These are phyloP conservation scores for Acleris holmiana DNA, from an alignment of 2,888 invertebrate genomes.

Conservation along the genomic window DNA sequence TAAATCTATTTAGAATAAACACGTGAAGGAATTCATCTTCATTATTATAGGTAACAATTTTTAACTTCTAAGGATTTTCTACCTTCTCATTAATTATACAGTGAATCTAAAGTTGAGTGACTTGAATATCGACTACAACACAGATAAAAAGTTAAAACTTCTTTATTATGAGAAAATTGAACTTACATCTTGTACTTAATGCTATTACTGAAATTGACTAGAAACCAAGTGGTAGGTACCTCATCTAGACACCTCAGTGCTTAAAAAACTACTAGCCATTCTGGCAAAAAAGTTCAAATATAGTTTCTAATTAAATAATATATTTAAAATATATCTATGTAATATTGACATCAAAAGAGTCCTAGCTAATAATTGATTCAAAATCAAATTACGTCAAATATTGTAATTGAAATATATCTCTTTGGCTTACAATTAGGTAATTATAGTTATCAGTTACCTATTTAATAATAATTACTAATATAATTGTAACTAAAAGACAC, in stretches of 20 bases:
- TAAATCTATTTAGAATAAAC: slow-evolving; percentile 40
- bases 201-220: slow-evolving; percentile 68
- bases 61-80: slow-evolving; percentile 25
- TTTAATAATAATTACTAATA: slow-evolving; percentile 25
- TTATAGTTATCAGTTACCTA: slow-evolving; percentile 26
- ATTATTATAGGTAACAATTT: slow-evolving; percentile 14
- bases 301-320: slow-evolving; percentile 13
- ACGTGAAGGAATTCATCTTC: slow-evolving; percentile 31
- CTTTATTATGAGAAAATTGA: slow-evolving; percentile 19
- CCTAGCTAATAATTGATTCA: slow-evolving; percentile 39
- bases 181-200: slow-evolving; percentile 31
- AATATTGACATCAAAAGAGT: slow-evolving; percentile 44
- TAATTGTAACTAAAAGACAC: slow-evolving; percentile 31
- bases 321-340: slow-evolving; percentile 33
- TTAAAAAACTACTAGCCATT: slow-evolving; percentile 11
- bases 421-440: slow-evolving; percentile 39
- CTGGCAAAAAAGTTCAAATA: slow-evolving; percentile 5
- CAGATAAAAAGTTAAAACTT: slow-evolving; percentile 14
- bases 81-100: slow-evolving; percentile 17
- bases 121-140: slow-evolving; percentile 4
- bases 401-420: slow-evolving; percentile 38
- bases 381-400: slow-evolving; percentile 39
- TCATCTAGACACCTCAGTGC: slow-evolving; percentile 51
- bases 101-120: slow-evolving; percentile 14
- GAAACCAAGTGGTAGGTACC: slow-evolving; percentile 62